Conservation (phyloP, 2,797 vertebrate species). For the Argentina silus region DNA sequence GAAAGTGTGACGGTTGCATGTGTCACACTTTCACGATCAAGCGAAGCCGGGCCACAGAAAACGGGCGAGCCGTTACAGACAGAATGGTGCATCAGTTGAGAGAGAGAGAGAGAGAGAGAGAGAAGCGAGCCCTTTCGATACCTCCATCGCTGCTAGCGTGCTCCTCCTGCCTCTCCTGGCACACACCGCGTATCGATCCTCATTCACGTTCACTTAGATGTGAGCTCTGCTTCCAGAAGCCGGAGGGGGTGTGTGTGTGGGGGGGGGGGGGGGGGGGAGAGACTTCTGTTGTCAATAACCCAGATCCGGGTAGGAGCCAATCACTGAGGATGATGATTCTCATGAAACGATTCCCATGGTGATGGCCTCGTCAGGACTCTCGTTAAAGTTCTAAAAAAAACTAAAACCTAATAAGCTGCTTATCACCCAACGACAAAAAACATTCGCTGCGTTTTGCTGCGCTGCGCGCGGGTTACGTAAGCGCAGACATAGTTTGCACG, state of each 20-base stretch:
- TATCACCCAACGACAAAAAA: constrained; percentile 13
- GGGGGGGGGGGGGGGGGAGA: background rate
- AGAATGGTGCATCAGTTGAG: background rate
- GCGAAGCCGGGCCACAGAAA: no score
- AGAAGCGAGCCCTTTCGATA: background rate
- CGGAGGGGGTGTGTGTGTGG: no score
- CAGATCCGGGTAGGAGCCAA: background rate
- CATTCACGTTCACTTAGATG: background rate
- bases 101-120: no score
- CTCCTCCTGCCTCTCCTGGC: background rate
- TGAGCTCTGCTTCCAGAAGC: no score
- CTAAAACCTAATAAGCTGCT: constrained; percentile 22
- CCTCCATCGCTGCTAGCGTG: no score
- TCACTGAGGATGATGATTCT: constrained; percentile 9
- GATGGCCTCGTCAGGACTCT: constrained; percentile 10
- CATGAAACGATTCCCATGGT: constrained; percentile 15
- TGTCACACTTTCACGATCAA: background rate
- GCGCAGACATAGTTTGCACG: background rate
- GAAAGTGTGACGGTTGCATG: no score
- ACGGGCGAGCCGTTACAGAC: background rate
- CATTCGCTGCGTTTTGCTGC: background rate
- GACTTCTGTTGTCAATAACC: background rate
- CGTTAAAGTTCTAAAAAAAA: background rate
- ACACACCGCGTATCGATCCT: background rate
- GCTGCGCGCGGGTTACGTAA: background rate